Evolutionary conservation across 1,140 invertebrate genomes (phyloP), one percentile per base, ranked within the genome.

Genomic region (Eumaeus atala): DNA sequence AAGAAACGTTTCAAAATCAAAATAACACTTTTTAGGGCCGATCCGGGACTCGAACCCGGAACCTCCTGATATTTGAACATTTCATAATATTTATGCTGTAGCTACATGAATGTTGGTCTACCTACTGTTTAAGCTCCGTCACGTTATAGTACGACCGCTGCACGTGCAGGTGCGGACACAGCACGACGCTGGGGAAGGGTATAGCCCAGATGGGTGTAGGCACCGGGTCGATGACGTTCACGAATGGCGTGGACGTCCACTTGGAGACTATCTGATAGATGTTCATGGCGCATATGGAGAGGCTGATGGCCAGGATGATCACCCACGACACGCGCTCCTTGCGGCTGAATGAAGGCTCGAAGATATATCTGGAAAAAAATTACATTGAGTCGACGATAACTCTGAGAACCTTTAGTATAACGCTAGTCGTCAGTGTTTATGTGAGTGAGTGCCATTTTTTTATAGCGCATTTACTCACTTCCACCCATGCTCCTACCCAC

Each of bases 121-220:
- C 72, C 70, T 54, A 82, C 81, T 69, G 62, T 18, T 70, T 59
- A 0, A 83, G 53, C 11, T 70, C 61, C 1, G 71, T 66, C 1
- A 83, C 72, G 48, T 84, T 75, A 21, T 59, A 59, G 51, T 64
- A 72, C 0, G 84, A 87, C 42, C 61, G 48, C 58, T 87, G 84
- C 0, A 87, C 66, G 14, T 81, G 77, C 36, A 82, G 62, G 58
- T 87, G 82, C 5, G 86, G 86, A 48, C 86, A 88, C 1, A 88
- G 51, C 0, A 87, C 73, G 1, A 88, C 80, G 3, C 66, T 79
- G 1, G 86, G 86, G 48, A 88, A 88, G 1, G 86, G 86, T 0
- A 88, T 72, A n/a, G 85, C 82, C 75, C 82, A 88, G 6, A 87
- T 74, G 0, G 86, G 84, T 1, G 84, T 84, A 0, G 79, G 83